Conservation (phyloP, 2,888 invertebrate species). For the Aleiodes leptofemur region DNA sequence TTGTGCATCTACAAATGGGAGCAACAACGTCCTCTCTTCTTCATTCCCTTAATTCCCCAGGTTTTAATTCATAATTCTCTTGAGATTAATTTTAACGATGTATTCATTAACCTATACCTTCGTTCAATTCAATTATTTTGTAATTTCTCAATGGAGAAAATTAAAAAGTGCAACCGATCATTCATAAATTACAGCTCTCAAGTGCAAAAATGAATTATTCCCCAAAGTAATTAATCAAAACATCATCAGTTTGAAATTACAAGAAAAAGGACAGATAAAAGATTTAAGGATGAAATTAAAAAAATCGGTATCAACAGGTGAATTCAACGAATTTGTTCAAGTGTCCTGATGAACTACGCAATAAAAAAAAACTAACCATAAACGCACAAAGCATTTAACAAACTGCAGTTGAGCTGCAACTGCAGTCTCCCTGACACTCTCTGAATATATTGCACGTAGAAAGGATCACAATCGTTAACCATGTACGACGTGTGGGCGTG, state of each 20-base stretch:
- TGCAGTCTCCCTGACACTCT: constrained; percentile 12
- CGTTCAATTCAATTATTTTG: constrained; percentile 20
- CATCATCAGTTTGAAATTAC: background rate
- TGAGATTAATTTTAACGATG: constrained; percentile 10
- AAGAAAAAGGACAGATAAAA: background rate
- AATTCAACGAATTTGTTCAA: background rate
- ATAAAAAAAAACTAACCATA: constrained; percentile 26
- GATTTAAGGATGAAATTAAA: constrained; percentile 11
- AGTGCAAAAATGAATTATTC: background rate
- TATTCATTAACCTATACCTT: constrained; percentile 11
- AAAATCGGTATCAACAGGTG: constrained; percentile 20
- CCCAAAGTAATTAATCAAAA: background rate
- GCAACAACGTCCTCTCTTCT: constrained; percentile 69
- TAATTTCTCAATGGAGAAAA: constrained; percentile 19
- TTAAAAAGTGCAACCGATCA: constrained; percentile 40
- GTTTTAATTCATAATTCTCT: background rate
- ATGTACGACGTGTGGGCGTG: constrained; percentile 15
- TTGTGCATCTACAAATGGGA: constrained; percentile 74
- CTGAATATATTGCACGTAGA: constrained; percentile 9
- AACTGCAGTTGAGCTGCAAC: constrained; percentile 8
- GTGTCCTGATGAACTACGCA: background rate
- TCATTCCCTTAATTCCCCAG: constrained; percentile 14
- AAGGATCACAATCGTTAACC: constrained; percentile 30
- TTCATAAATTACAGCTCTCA: constrained; percentile 32
- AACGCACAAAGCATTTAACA: constrained; percentile 22